phyloP scores from a whole-genome alignment of 2,113 vertebrate species.

The Scomber scombrus region DNA sequence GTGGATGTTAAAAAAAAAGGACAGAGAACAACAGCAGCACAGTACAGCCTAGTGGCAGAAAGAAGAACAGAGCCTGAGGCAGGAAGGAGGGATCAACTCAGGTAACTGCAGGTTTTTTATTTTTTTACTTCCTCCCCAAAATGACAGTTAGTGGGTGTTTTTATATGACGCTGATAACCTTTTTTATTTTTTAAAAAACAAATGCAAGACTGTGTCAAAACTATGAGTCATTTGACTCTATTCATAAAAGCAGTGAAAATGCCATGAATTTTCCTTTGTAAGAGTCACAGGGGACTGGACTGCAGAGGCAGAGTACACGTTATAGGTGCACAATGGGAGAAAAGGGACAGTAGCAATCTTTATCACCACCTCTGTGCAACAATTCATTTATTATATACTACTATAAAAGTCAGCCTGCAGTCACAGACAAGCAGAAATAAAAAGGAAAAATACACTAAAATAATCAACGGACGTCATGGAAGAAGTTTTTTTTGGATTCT shows the following conservation, averaged over 20 bases:
- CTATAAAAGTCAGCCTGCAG: background rate
- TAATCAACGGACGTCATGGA: too few species aligned
- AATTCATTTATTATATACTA: slow-evolving; percentile 26
- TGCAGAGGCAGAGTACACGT: background rate
- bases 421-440: too few species aligned
- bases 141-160: slow-evolving; percentile 4
- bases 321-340: slow-evolving; percentile 6
- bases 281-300: background rate
- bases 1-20: background rate
- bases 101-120: background rate
- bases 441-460: too few species aligned
- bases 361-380: background rate
- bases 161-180: background rate
- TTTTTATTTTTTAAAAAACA: background rate
- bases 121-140: background rate
- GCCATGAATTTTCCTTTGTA: slow-evolving; percentile 6
- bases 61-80: background rate
- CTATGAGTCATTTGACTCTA: slow-evolving; percentile 7
- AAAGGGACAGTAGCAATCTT: slow-evolving; percentile 1
- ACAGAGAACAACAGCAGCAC: slow-evolving; percentile 56
- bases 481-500: too few species aligned
- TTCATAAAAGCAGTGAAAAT: slow-evolving; percentile 23
- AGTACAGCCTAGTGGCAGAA: slow-evolving; percentile 77
- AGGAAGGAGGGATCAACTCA: background rate
- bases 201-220: background rate